Percentiles rank a stretch among this genome's conserved stretches.
Conservation (phyloP, 2,888 invertebrate genomes). For the Morinoia aosen region DNA sequence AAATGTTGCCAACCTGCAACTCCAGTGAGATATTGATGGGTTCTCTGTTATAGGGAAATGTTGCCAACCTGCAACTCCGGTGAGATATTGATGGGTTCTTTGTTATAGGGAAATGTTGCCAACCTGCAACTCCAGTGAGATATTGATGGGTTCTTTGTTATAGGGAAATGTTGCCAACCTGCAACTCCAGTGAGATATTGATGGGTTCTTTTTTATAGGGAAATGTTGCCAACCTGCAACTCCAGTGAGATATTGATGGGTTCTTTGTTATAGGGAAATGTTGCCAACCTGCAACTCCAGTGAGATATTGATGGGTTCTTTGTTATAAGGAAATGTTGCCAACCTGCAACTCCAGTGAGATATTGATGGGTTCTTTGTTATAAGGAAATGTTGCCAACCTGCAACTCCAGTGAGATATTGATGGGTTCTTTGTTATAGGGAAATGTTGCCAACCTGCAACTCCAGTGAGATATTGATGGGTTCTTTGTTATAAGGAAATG, state of each 20-base stretch:
- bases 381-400: conserved; percentile 12
- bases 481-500: background rate
- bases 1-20: conserved; percentile 23
- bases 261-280: background rate
- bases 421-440: background rate
- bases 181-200: background rate
- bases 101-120: background rate
- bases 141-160: background rate
- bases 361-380: background rate
- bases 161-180: conserved; percentile 20
- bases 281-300: conserved; percentile 22
- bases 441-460: conserved; percentile 23
- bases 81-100: background rate
- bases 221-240: conserved; percentile 23
- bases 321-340: background rate
- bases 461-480: background rate
- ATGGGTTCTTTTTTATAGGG: background rate
- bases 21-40: background rate
- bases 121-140: background rate
- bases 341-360: background rate
- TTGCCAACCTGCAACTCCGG: conserved; percentile 27
- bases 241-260: background rate
- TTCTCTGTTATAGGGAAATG: background rate
- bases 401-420: background rate
- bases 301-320: background rate